A percentile compares a stretch with the other conserved stretches of the same genome.
Evolutionary conservation across 1,140 invertebrate genomes (phyloP).

Genomic region (Euwallacea similis): DNA sequence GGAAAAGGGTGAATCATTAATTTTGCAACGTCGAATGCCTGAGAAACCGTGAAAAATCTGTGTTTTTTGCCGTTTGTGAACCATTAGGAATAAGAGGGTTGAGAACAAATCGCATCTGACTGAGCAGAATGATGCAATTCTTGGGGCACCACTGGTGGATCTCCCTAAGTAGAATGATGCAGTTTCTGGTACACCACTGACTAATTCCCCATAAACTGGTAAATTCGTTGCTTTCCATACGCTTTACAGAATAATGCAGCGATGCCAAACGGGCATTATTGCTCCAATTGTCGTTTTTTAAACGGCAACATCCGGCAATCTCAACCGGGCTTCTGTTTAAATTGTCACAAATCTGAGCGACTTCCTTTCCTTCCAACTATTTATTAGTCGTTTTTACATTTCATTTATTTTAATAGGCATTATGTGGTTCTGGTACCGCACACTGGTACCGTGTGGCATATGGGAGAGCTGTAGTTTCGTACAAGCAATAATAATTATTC

Average conservation of each 20-base stretch:
- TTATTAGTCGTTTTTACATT: slow-evolving; percentile 17
- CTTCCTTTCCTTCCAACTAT: slow-evolving; percentile 24
- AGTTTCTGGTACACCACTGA: no score
- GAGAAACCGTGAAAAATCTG: slow-evolving; percentile 2
- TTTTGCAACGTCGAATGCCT: slow-evolving; percentile 5
- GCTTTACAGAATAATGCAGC: slow-evolving; percentile 34
- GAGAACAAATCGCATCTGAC: no score
- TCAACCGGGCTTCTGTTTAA: slow-evolving; percentile 28
- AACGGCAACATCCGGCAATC: slow-evolving; percentile 36
- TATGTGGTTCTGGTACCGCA: no score
- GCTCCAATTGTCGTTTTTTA: slow-evolving; percentile 37
- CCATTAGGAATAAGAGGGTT: no score
- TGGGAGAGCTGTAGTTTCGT: no score
- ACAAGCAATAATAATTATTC: no score
- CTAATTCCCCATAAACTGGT: neutral
- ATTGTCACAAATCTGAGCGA: slow-evolving; percentile 36
- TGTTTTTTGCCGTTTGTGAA: neutral
- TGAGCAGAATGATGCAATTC: no score
- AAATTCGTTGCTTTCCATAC: slow-evolving; percentile 20
- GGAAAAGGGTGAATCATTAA: slow-evolving; percentile 9
- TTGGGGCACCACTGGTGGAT: no score
- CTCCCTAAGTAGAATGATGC: no score
- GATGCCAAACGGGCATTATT: slow-evolving; percentile 37
- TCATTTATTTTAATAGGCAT: slow-evolving; percentile 8
- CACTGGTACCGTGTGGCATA: no score